These are phyloP conservation scores for Charadrius vociferus DNA, from an alignment of 2,113 vertebrate species.

Conservation along the genomic window DNA sequence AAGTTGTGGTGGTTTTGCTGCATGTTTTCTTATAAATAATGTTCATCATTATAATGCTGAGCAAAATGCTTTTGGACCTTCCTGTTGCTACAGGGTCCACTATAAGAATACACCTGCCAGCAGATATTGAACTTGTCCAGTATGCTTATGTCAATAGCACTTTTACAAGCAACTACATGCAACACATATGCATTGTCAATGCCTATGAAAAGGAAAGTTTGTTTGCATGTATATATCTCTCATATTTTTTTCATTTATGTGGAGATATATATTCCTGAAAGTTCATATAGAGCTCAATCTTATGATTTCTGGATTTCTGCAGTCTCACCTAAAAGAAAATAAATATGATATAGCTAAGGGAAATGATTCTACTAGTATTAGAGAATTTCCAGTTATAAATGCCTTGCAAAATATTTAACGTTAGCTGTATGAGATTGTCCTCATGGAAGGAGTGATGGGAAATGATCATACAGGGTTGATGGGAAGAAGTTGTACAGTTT, in stretches of 20 bases:
- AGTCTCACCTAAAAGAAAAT: neutral
- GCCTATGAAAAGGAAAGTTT: neutral
- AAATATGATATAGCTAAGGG: neutral
- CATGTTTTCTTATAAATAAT: neutral
- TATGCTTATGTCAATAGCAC: neutral
- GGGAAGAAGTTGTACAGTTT: neutral
- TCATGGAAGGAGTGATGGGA: neutral
- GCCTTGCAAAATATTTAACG: neutral
- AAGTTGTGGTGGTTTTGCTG: neutral
- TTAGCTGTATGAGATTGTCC: neutral
- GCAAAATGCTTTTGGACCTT: neutral
- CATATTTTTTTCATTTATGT: neutral
- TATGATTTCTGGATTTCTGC: neutral
- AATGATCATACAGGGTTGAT: neutral
- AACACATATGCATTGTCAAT: neutral
- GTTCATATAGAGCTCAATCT: neutral
- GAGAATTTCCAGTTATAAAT: neutral
- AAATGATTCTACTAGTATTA: neutral
- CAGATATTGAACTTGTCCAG: neutral
- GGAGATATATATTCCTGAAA: neutral
- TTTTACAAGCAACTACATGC: neutral
- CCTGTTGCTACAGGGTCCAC: neutral
- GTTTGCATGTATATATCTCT: neutral
- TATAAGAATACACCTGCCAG: neutral
- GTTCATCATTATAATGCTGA: neutral